phyloP scores from a whole-genome alignment of 2,797 vertebrate species.

The Centropyge bicolor region DNA sequence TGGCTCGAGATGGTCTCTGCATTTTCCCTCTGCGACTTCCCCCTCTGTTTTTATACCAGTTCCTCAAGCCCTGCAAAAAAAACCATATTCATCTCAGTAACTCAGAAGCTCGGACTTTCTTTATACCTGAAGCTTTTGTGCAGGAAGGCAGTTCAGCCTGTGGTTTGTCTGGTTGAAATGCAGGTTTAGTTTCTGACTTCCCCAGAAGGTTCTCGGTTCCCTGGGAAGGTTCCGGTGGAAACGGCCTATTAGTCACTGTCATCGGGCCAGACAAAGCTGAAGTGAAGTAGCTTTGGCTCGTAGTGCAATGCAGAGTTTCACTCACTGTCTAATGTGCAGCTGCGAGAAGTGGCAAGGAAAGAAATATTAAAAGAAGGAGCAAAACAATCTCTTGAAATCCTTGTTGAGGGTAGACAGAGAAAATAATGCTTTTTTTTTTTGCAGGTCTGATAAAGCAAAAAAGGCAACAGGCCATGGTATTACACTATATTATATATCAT shows the following conservation, averaged over 20 bases:
- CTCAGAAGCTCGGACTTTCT: neutral
- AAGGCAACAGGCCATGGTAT: neutral
- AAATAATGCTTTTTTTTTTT: neutral
- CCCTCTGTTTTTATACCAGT: constrained; percentile 17
- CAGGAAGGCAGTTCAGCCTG: neutral
- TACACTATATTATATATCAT: neutral
- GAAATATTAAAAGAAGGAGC: neutral
- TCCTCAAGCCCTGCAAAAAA: constrained; percentile 14
- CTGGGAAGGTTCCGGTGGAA: neutral
- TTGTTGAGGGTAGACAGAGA: neutral
- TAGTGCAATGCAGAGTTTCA: neutral
- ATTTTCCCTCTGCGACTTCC: constrained; percentile 27
- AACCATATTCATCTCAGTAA: neutral
- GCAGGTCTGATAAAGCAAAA: neutral
- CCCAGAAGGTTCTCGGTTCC: neutral
- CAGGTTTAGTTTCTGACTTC: neutral
- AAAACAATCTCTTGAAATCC: neutral
- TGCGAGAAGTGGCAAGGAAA: neutral
- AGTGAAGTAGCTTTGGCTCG: neutral
- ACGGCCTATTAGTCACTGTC: neutral
- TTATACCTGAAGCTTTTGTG: neutral
- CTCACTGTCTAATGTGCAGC: neutral
- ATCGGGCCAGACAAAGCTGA: constrained; percentile 1
- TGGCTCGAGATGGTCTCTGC: constrained; percentile 15
- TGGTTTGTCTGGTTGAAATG: neutral